Evolutionary conservation across 2,888 invertebrate species (phyloP).

Genomic region (Noctua fimbriata): DNA sequence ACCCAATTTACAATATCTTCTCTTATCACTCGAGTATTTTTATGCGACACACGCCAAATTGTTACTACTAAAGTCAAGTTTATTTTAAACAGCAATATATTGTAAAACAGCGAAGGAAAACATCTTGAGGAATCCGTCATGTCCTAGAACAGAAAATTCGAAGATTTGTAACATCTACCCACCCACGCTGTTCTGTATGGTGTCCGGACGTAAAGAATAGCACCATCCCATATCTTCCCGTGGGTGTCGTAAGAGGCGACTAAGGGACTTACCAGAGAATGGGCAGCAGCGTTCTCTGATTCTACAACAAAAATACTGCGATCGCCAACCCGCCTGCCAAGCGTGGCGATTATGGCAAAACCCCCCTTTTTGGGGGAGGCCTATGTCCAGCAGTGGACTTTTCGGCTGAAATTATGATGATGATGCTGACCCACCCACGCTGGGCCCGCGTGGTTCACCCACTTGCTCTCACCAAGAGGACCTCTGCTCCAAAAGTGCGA

Average conservation of each 20-base stretch:
- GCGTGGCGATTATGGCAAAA: no score
- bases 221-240: no score
- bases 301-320: no score
- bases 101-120: not conserved
- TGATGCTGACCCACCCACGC: not conserved
- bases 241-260: no score
- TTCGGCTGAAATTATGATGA: no score
- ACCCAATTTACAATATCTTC: slow-evolving; percentile 40
- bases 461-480: not conserved
- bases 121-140: not conserved
- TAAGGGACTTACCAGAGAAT: no score
- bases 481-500: not conserved
- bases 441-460: not conserved
- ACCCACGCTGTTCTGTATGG: not conserved
- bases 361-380: no score
- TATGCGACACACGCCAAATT: slow-evolving; percentile 3
- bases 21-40: slow-evolving; percentile 43
- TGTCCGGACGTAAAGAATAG: no score
- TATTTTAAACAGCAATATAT: not conserved
- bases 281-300: no score
- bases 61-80: not conserved
- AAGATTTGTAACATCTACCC: not conserved
- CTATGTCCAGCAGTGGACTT: no score
- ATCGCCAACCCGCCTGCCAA: no score
- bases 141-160: not conserved